phyloP scores from a whole-genome alignment of 1,140 invertebrate genomes.

The Acromyrmex charruanus region DNA sequence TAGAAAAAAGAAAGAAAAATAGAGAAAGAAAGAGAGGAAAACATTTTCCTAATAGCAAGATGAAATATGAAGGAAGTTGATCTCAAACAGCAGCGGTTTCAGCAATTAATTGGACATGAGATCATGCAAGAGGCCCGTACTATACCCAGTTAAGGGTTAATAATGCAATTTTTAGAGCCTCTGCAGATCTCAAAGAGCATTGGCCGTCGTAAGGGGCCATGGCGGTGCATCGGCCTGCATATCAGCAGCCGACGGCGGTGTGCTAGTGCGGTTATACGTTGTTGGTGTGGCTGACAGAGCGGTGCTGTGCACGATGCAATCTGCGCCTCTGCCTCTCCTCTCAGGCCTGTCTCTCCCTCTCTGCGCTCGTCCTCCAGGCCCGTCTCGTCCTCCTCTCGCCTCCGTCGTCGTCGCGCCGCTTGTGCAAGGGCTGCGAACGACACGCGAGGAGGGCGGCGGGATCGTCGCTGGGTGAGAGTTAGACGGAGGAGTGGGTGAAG shows the following conservation, averaged over 20 bases:
- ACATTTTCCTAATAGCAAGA: neutral
- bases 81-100: conserved; percentile 12
- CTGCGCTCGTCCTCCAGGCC: conserved; percentile 9
- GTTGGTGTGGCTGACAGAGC: conserved; percentile 66
- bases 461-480: conserved; percentile 62
- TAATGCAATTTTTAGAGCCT: conserved; percentile 51
- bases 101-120: conserved; percentile 36
- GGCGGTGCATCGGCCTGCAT: conserved; percentile 77
- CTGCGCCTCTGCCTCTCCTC: conserved; percentile 59
- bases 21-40: neutral
- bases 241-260: conserved; percentile 60
- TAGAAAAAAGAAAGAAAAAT: neutral
- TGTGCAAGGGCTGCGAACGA: conserved; percentile 65
- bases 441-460: conserved; percentile 33
- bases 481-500: conserved; percentile 55
- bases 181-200: conserved; percentile 67
- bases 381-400: conserved; percentile 61
- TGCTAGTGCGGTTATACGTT: conserved; percentile 71
- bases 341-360: conserved; percentile 35
- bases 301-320: conserved; percentile 74
- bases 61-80: neutral
- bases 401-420: conserved; percentile 40
- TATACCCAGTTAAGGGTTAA: conserved; percentile 21
- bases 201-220: conserved; percentile 71
- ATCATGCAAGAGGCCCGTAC: conserved; percentile 22